Conservation (phyloP, 1,140 invertebrate species). For the Streblospio benedicti region DNA sequence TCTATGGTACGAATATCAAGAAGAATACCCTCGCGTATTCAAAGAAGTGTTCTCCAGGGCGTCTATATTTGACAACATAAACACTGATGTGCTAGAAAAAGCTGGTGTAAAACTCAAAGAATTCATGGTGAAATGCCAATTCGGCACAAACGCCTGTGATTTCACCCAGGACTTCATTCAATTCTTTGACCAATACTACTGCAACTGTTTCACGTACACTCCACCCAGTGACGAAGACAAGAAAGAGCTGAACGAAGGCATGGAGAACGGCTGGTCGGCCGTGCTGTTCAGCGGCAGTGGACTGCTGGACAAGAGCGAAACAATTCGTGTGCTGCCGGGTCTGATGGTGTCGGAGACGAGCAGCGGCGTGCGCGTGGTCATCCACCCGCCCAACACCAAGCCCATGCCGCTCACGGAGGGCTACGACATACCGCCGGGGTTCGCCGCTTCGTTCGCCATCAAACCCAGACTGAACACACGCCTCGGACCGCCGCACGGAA, state of each 20-base stretch:
- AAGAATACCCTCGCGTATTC: slow-evolving; percentile 7
- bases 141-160: slow-evolving; percentile 11
- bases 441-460: slow-evolving; percentile 24
- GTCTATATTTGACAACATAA: slow-evolving; percentile 8
- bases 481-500: slow-evolving; percentile 10
- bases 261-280: slow-evolving; percentile 16
- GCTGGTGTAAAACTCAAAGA: slow-evolving; percentile 10
- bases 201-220: slow-evolving; percentile 16
- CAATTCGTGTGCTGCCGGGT: slow-evolving; percentile 10
- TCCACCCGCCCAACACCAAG: slow-evolving; percentile 35
- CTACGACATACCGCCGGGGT: slow-evolving; percentile 39
- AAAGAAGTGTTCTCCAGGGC: slow-evolving; percentile 13
- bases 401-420: slow-evolving; percentile 46
- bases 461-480: slow-evolving; percentile 10
- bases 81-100: neutral
- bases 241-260: slow-evolving; percentile 5
- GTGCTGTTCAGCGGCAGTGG: slow-evolving; percentile 12
- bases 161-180: neutral
- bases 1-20: slow-evolving; percentile 13
- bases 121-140: slow-evolving; percentile 13
- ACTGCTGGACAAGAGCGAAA: slow-evolving; percentile 7
- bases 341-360: slow-evolving; percentile 9
- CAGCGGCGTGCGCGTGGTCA: slow-evolving; percentile 37
- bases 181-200: slow-evolving; percentile 16
- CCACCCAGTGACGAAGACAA: neutral